Conservation (phyloP, 1,140 invertebrate genomes). For the Bombus breviceps region DNA sequence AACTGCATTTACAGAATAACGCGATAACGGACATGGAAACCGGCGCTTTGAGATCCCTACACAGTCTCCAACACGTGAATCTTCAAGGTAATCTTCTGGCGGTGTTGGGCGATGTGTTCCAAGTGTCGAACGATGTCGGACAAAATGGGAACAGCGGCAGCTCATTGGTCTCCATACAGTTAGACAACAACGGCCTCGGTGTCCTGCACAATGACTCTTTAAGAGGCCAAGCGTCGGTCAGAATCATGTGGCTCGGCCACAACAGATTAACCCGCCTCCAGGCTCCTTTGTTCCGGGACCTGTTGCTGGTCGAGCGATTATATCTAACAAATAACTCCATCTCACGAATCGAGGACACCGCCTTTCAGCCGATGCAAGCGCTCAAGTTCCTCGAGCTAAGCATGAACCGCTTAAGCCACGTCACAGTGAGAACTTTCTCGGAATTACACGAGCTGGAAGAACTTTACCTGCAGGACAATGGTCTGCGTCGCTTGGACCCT, state of each 20-base stretch:
- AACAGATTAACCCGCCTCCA: constrained; percentile 90
- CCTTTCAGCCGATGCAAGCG: constrained; percentile 89
- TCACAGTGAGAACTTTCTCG: constrained; percentile 87
- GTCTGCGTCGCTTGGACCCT: constrained; percentile 83
- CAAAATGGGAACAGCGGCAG: constrained; percentile 75
- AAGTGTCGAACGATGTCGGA: constrained; percentile 77
- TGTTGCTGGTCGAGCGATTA: constrained; percentile 88
- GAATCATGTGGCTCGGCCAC: constrained; percentile 94
- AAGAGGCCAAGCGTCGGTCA: constrained; percentile 89
- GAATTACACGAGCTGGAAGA: constrained; percentile 88
- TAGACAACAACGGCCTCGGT: constrained; percentile 92
- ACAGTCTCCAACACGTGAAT: constrained; percentile 93
- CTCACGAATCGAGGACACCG: constrained; percentile 89
- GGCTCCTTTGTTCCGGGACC: constrained; percentile 88
- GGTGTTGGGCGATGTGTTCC: constrained; percentile 91
- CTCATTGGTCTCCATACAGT: constrained; percentile 92
- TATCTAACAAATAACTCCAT: constrained; percentile 94
- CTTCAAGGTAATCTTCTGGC: constrained; percentile 92
- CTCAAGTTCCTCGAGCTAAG: constrained; percentile 91
- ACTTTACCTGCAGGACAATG: constrained; percentile 85
- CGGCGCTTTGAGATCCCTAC: constrained; percentile 91
- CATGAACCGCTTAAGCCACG: constrained; percentile 86
- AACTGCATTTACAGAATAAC: constrained; percentile 95
- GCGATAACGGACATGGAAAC: constrained; percentile 90
- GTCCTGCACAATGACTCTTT: constrained; percentile 91